These are phyloP conservation scores for Cheilinus undulatus DNA, from an alignment of 2,113 vertebrate genomes.

Conservation along the genomic window DNA sequence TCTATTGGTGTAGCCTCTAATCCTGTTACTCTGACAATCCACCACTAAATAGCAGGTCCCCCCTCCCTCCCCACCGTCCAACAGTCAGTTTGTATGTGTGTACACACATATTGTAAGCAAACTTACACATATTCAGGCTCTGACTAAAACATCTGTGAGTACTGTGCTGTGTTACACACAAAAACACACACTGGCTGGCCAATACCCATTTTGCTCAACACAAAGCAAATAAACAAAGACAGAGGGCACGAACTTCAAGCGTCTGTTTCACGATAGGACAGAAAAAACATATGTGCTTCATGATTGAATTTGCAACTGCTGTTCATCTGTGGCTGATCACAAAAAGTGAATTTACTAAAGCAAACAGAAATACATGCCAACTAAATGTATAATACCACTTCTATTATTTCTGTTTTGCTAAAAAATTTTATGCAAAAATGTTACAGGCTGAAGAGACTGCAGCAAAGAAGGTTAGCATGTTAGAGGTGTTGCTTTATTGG, in stretches of 20 bases:
- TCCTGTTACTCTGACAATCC: constrained; percentile 75
- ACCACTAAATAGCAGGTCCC: constrained; percentile 57
- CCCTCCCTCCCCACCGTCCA: constrained; percentile 22
- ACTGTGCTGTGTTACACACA: constrained; percentile 23
- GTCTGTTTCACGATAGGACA: constrained; percentile 20
- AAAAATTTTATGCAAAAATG: too few species aligned
- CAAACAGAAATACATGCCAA: too few species aligned
- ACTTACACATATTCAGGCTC: constrained; percentile 34
- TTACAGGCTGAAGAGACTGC: too few species aligned
- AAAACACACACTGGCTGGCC: constrained; percentile 14
- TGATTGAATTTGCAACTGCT: too few species aligned
- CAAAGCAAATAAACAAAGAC: constrained; percentile 18
- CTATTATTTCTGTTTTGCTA: too few species aligned
- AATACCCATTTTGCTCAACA: constrained; percentile 7
- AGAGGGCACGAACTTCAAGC: constrained; percentile 8
- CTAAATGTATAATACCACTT: too few species aligned
- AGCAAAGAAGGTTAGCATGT: too few species aligned
- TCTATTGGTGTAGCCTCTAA: constrained; percentile 72
- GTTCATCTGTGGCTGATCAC: too few species aligned
- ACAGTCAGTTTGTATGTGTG: background rate
- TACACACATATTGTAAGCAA: background rate
- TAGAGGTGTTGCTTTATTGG: too few species aligned
- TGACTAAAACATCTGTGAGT: constrained; percentile 52
- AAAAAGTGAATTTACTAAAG: too few species aligned
- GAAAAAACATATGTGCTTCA: background rate